Base-by-base conservation (phyloP, 1,140 invertebrate genomes). In the Rhizoglyphus robini region DNA sequence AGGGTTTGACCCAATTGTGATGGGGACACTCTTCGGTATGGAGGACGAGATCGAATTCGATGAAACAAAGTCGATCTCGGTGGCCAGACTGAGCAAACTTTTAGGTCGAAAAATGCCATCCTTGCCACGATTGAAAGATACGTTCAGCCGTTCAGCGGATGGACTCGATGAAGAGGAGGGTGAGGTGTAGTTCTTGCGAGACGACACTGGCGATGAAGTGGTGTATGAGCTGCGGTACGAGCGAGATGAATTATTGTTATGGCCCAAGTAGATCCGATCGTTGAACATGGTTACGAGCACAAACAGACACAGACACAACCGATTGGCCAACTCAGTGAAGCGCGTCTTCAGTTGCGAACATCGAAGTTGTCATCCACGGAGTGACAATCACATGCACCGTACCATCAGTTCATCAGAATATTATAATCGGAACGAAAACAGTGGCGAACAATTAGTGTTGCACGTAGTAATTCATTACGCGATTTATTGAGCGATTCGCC, bases 81-180 rank as follows among this genome's bases (percentile, higher is more conserved):
- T 60, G 1, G 58, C 58, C 3, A 60, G 27, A 11, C 15, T 29
- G 11, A 60, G 25, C 23, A 60, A n/a, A 60, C 58, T 60, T 46
- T 60, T 60, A 13, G 58, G 58, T 3, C 58, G 58, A 46, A 60
- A 60, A 20, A 60, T 60, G 15, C 58, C 58, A 60, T 60, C 58
- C 36, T 60, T 60, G 1, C 58, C 58, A 27, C 58, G 58, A 46
- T 60, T 60, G 15, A 60, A 60, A 20, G 58, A 32, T 34, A 11
- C 11, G 29, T 60, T 60, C 15, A 60, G 29, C 3, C 58, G 58
- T 46, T 60, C 58, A 11, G 47, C 20, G 5, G 5, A 11, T 49
- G 47, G 4, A 11, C 15, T 20, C 23, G 23, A 4, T 51, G 48
- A 2, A 25, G 48, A 3, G 15, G n/a, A 46, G 18, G 41, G 23